Evolutionary conservation across 2,888 invertebrate genomes (phyloP), one percentile per base, ranked within the genome.

Genomic region (Autographa pulchrina): DNA sequence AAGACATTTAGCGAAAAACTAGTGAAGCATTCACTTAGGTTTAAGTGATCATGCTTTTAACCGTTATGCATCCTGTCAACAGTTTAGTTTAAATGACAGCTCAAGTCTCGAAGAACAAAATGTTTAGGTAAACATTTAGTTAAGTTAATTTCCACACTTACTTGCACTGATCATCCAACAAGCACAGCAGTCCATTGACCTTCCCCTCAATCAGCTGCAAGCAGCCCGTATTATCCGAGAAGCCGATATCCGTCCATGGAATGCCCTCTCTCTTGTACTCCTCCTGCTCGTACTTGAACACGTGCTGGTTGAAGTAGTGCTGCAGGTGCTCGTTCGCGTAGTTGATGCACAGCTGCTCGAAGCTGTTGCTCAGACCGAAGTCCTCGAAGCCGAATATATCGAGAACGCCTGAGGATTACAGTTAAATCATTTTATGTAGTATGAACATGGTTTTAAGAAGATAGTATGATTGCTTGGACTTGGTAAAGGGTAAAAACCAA

Each of bases 351-450:
- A 99, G 97, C 94, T 99, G 99, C 93, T 99, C 99, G 92, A 99
- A 99, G 92, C 99, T 99, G 94, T 98, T 98, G 92, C 97, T 97
- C 70, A 97, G 96, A 73, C 98, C 98, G 90, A 99, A 99, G 94
- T 99, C 99, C 92, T 99, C 99, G 94, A 99, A 99, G 32, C 99
- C 99, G 94, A 99, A 99, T 89, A 99, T 99, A 92, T 99, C 99
- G 82, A 99, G 96, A 70, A 99, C 99, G 75, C 99, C 98, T 95
- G 88, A 0, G 85, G 84, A 41, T 20, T 18, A 9, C 16, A 31
- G 62, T 3, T 35, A 63, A 43, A 13, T 60, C 25, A 25, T 25
- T 25, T 25, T 25, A 1, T 25, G 25, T 25, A 18, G 18, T 25
- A 35, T 61, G 48, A n/a, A 43, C 11, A 5, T 20, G 35, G 4